Evolutionary conservation across 2,113 vertebrate species (phyloP).

Genomic region (Xiphorhynchus elegans): DNA sequence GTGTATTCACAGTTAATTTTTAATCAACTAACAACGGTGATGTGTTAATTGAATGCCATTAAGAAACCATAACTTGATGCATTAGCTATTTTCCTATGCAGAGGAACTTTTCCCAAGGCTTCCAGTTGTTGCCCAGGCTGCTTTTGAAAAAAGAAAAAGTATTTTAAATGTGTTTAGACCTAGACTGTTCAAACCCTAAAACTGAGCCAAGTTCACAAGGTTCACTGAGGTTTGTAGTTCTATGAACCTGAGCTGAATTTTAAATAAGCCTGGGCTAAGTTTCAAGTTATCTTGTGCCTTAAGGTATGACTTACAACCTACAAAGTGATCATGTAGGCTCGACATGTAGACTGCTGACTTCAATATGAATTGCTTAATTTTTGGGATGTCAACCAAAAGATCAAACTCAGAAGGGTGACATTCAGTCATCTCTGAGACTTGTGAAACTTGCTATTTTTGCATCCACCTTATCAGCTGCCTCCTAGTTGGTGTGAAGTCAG

Average conservation of each 20-base stretch:
- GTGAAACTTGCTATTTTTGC: not conserved
- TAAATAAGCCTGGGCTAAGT: not conserved
- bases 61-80: constrained; percentile 78
- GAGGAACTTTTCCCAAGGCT: constrained; percentile 71
- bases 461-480: not conserved
- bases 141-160: constrained; percentile 27
- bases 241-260: constrained; percentile 30
- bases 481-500: not conserved
- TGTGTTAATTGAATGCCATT: constrained; percentile 81
- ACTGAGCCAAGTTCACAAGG: constrained; percentile 3
- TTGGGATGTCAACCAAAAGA: not conserved
- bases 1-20: constrained; percentile 81
- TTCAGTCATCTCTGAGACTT: not conserved
- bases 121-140: constrained; percentile 63
- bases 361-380: constrained; percentile 10
- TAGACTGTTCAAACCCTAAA: constrained; percentile 40
- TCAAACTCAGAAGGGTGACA: not conserved
- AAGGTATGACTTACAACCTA: not conserved
- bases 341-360: not conserved
- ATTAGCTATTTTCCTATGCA: constrained; percentile 75
- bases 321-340: not conserved
- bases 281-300: constrained; percentile 18
- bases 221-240: constrained; percentile 13
- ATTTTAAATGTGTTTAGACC: constrained; percentile 38
- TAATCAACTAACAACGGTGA: constrained; percentile 81